These are phyloP conservation scores for Centropyge bicolor DNA, from an alignment of 2,797 vertebrate species.

Conservation along the genomic window DNA sequence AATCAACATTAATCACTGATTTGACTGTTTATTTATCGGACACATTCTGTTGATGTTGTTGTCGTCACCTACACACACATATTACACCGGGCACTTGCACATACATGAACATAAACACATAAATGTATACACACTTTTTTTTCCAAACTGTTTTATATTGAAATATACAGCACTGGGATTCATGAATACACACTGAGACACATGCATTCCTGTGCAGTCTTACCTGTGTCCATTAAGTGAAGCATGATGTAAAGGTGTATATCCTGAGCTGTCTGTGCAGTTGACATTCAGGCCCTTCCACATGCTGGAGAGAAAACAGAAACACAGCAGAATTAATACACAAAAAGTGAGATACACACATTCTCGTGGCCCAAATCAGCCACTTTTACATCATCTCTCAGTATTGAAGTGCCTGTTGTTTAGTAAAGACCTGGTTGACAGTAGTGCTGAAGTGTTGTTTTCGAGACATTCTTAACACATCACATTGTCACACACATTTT, in stretches of 20 bases:
- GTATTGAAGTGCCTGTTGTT: not conserved
- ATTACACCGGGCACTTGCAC: no score
- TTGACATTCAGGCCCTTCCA: slow-evolving; percentile 98
- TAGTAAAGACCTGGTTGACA: not conserved
- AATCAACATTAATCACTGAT: no score
- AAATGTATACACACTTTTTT: not conserved
- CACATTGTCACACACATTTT: not conserved
- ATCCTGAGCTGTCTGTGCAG: slow-evolving; percentile 96
- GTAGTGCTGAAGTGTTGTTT: not conserved
- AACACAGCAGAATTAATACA: slow-evolving; percentile 21
- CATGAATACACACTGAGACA: not conserved
- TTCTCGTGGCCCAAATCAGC: not conserved
- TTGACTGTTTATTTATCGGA: no score
- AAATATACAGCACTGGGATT: not conserved
- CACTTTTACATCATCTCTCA: not conserved
- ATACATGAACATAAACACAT: not conserved
- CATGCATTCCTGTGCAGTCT: not conserved
- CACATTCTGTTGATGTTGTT: no score
- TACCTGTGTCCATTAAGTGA: slow-evolving; percentile 98
- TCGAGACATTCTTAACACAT: not conserved
- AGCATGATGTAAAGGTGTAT: slow-evolving; percentile 96
- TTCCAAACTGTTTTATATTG: not conserved
- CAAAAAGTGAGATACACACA: not conserved
- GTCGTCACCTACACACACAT: no score
- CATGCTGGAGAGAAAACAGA: slow-evolving; percentile 87